Evolutionary conservation across 2,888 invertebrate species (phyloP), one percentile per base, ranked within the genome.

Genomic region (Pelosia muscerda): DNA sequence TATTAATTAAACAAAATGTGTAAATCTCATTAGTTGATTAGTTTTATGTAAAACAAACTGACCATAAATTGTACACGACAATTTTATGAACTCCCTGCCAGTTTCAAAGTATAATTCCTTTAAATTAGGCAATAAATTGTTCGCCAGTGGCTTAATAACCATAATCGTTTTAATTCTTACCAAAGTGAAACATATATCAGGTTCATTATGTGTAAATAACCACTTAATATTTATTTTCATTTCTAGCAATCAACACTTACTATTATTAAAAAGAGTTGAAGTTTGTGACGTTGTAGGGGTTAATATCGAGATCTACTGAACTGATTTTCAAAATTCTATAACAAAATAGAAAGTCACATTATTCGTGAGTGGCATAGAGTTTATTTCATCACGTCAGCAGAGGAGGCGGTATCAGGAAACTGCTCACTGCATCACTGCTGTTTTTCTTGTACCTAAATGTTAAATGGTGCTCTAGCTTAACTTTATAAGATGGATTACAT

Each of bases 11-110:
- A 69, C 73, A 56, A 68, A 31, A 49, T 65, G 60, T 66, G 60
- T 54, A 31, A 56, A 69, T 2, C 6, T 23, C 58, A 66, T 69
- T 73, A 65, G 26, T 65, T 71, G 76, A 73, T 69, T 63, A 25
- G 31, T 71, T 77, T 71, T 75, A 75, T 77, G 76, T 70, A 15
- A 68, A 71, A 67, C 64, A 67, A 71, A 78, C 62, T 65, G 58
- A 56, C 31, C 54, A 59, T 79, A 79, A 76, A 74, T 77, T 71
- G 19, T 22, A 59, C 67, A 68, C 61, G 55, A 13, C 63, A 66
- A 73, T 79, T 71, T 73, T 61, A 63, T 63, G 63, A 55, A 13
- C 22, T 19, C 10, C 25, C 56, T 42, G 42, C 49, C 8, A 49
- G 49, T 9, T 49, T 49, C n/a, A 49, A 49, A 64, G 56, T 56